phyloP scores from a whole-genome alignment of 2,797 vertebrate genomes.

The Phrynocephalus guinanensis region DNA sequence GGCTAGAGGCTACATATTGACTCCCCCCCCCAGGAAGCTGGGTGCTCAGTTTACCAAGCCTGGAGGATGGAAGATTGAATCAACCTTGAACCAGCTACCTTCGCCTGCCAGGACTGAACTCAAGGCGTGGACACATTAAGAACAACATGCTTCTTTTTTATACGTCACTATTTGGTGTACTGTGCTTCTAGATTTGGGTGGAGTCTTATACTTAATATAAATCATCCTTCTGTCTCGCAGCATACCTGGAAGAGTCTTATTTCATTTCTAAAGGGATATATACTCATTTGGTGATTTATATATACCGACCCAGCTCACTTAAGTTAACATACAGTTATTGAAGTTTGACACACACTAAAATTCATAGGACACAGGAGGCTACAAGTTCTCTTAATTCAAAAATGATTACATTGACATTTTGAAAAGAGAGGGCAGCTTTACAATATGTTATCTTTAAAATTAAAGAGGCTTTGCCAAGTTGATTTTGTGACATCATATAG shows the following conservation, averaged over 20 bases:
- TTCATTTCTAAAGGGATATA: constrained; percentile 21
- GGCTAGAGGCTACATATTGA: too few species aligned
- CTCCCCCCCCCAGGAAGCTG: too few species aligned
- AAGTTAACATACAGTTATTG: constrained; percentile 29
- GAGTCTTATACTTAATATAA: constrained; percentile 19
- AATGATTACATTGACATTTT: constrained; percentile 57
- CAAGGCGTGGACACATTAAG: neutral
- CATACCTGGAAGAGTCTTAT: constrained; percentile 16
- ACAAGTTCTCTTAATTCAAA: constrained; percentile 42
- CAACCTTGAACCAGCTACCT: too few species aligned
- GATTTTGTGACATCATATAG: constrained; percentile 64
- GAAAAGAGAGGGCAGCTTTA: constrained; percentile 46
- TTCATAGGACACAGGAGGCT: constrained; percentile 46
- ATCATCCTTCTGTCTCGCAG: neutral
- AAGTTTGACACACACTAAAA: constrained; percentile 51
- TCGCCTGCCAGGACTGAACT: too few species aligned
- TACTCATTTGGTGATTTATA: constrained; percentile 26
- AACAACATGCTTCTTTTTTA: neutral
- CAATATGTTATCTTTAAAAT: constrained; percentile 65
- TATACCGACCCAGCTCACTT: neutral
- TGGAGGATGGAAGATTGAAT: too few species aligned
- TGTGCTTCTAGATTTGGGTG: neutral
- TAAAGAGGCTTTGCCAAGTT: constrained; percentile 61
- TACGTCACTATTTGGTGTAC: neutral
- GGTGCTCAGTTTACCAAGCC: too few species aligned